These are phyloP conservation scores for Drosophila jambulina DNA, from an alignment of 1,140 invertebrate genomes.

Conservation along the genomic window DNA sequence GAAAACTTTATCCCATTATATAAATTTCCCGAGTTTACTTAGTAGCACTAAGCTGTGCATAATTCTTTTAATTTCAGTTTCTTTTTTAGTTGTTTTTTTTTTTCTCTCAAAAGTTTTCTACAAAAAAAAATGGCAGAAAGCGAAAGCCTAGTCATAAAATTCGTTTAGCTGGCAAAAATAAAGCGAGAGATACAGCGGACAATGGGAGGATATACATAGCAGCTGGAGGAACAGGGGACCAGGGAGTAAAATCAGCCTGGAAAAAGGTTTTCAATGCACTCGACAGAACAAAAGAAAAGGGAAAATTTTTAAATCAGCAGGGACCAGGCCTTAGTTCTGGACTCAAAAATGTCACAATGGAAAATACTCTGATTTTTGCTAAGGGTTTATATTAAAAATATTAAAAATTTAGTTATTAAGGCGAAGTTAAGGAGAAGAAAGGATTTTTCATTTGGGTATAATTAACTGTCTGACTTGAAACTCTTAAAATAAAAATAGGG, in stretches of 20 bases:
- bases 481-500: no score
- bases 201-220: conserved; percentile 5
- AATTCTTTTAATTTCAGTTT: conserved; percentile 26
- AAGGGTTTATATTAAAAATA: background rate
- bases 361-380: background rate
- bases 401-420: background rate
- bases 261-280: conserved; percentile 18
- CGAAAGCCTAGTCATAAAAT: conserved; percentile 43
- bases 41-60: conserved; percentile 25
- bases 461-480: no score
- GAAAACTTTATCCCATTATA: conserved; percentile 23
- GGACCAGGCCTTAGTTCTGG: background rate
- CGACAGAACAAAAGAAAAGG: background rate
- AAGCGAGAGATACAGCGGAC: conserved; percentile 16
- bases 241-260: no score
- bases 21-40: conserved; percentile 12
- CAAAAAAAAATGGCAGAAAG: conserved; percentile 9
- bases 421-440: background rate
- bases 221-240: background rate
- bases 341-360: background rate
- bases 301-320: background rate
- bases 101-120: conserved; percentile 10
- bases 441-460: no score
- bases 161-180: conserved; percentile 25
- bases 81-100: conserved; percentile 13